Conservation (phyloP, 1,140 invertebrate genomes). For the Gerris buenoi region DNA sequence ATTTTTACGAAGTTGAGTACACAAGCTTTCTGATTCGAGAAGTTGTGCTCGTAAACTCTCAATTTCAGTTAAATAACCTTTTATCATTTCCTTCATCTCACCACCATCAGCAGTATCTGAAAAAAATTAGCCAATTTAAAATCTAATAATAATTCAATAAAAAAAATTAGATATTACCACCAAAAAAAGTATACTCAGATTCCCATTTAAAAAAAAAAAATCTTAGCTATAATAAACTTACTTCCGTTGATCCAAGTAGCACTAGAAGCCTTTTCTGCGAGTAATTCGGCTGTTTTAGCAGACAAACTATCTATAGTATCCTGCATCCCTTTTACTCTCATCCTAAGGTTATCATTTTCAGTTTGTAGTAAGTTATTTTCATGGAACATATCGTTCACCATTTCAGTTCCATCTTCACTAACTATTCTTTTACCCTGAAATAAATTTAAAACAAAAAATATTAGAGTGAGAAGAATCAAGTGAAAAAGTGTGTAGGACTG, state of each 20-base stretch:
- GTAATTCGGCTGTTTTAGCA: conserved; percentile 57
- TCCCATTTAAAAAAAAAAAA: too few relatives aligned
- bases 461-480: not conserved
- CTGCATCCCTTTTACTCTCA: conserved; percentile 76
- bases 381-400: conserved; percentile 84
- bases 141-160: too few relatives aligned
- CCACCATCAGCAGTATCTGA: conserved; percentile 20
- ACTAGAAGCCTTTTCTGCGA: conserved; percentile 49
- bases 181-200: too few relatives aligned
- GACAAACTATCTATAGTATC: conserved; percentile 85
- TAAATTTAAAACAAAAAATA: conserved; percentile 5
- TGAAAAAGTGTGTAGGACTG: too few relatives aligned
- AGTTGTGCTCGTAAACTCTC: conserved; percentile 76
- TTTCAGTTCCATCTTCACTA: conserved; percentile 68
- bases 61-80: conserved; percentile 79
- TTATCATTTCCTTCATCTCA: conserved; percentile 48
- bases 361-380: conserved; percentile 87
- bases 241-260: conserved; percentile 33
- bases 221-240: too few relatives aligned
- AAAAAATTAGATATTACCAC: too few relatives aligned
- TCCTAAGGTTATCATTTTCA: conserved; percentile 72
- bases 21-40: conserved; percentile 73
- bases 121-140: conserved; percentile 8
- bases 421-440: conserved; percentile 69
- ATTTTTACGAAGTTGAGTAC: conserved; percentile 52